phyloP scores from a whole-genome alignment of 2,888 invertebrate species.

The Rutpela maculata region DNA sequence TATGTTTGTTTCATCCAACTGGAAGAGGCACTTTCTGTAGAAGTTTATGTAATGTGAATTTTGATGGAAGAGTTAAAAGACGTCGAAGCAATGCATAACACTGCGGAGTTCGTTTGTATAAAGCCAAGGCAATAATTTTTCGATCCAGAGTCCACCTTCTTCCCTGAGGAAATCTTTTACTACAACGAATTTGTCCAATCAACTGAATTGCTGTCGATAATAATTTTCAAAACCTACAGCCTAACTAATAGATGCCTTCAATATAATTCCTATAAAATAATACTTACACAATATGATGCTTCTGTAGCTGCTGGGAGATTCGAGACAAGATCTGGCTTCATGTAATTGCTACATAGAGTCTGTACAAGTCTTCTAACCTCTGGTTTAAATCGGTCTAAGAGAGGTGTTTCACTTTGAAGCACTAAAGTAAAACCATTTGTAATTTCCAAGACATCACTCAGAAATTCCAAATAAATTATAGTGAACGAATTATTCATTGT shows the following conservation, averaged over 20 bases:
- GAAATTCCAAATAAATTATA: too few species aligned
- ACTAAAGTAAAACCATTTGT: too few species aligned
- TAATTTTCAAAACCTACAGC: background rate
- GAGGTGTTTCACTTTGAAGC: too few species aligned
- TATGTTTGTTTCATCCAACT: slow-evolving; percentile 38
- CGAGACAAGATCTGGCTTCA: too few species aligned
- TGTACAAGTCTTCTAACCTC: too few species aligned
- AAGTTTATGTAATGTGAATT: slow-evolving; percentile 16
- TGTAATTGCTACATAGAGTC: too few species aligned
- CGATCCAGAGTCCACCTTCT: slow-evolving; percentile 48
- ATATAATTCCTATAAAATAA: background rate
- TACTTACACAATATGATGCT: background rate
- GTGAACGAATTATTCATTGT: too few species aligned
- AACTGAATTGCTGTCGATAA: slow-evolving; percentile 39
- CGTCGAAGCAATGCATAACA: slow-evolving; percentile 39
- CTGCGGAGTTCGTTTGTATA: slow-evolving; percentile 45
- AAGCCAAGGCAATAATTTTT: slow-evolving; percentile 52
- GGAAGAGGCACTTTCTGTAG: slow-evolving; percentile 37
- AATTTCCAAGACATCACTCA: too few species aligned
- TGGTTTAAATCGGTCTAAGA: too few species aligned
- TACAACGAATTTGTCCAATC: slow-evolving; percentile 45
- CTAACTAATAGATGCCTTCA: too few species aligned
- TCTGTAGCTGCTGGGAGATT: background rate
- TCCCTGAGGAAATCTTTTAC: slow-evolving; percentile 43
- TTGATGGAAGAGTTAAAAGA: slow-evolving; percentile 39